Conservation (phyloP, 2,797 vertebrate species). For the Onychomys arenicola region DNA sequence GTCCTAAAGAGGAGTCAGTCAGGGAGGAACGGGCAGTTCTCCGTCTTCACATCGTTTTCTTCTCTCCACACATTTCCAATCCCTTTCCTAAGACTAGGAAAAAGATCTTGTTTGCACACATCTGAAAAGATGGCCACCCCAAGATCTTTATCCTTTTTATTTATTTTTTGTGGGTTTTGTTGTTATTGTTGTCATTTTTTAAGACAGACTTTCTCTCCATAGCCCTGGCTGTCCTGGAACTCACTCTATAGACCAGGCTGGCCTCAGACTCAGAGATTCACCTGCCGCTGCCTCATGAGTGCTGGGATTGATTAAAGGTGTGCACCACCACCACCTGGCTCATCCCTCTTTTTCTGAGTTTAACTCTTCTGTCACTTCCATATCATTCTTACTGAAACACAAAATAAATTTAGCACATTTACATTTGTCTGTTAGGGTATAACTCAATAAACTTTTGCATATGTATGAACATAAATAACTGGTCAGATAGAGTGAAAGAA, state of each 20-base stretch:
- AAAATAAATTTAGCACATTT: neutral
- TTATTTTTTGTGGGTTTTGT: neutral
- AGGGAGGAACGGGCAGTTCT: neutral
- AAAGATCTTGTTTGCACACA: neutral
- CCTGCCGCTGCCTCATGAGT: too few species aligned
- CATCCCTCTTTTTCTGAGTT: neutral
- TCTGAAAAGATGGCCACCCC: neutral
- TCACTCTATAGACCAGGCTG: too few species aligned
- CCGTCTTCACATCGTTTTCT: too few species aligned
- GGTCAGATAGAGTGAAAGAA: neutral
- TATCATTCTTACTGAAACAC: constrained; percentile 21
- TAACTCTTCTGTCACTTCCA: neutral
- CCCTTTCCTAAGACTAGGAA: neutral
- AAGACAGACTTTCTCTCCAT: neutral
- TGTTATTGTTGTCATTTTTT: neutral
- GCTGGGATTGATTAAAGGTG: too few species aligned
- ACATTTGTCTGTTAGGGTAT: neutral
- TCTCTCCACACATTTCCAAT: neutral
- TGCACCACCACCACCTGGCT: neutral
- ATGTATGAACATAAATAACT: constrained; percentile 5
- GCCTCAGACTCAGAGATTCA: too few species aligned
- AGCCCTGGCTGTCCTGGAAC: too few species aligned
- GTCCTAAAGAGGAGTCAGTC: too few species aligned
- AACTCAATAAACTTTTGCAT: neutral
- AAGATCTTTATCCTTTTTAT: neutral